These are phyloP conservation scores for Psilopogon haemacephalus DNA, from an alignment of 2,113 vertebrate genomes.

Conservation along the genomic window DNA sequence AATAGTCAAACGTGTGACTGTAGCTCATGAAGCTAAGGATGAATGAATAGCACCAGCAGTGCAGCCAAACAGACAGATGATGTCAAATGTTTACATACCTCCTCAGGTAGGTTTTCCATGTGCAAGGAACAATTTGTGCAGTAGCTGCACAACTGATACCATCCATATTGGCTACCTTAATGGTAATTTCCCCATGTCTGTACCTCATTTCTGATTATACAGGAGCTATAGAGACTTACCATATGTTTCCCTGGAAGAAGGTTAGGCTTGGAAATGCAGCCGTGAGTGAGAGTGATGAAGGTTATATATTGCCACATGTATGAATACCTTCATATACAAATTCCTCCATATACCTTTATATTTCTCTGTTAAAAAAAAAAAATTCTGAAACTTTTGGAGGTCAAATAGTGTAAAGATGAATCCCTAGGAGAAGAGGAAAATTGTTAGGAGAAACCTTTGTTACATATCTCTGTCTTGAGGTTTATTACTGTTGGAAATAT, in stretches of 20 bases:
- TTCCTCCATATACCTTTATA: background rate
- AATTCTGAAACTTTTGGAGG: background rate
- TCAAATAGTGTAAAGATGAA: background rate
- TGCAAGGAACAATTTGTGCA: background rate
- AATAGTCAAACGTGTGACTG: background rate
- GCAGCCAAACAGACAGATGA: background rate
- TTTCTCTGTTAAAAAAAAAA: background rate
- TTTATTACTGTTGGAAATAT: background rate
- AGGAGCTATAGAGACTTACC: background rate
- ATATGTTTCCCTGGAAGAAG: background rate
- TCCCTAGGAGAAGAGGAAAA: background rate
- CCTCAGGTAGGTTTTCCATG: background rate
- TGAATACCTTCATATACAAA: background rate
- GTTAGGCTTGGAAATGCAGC: background rate
- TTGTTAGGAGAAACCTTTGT: background rate
- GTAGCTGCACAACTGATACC: background rate
- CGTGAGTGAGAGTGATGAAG: background rate
- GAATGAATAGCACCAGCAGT: background rate
- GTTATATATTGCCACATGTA: background rate
- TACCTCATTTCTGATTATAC: background rate
- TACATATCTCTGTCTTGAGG: background rate
- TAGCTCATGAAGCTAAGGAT: fast-evolving
- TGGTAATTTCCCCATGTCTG: background rate
- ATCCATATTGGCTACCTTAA: background rate
- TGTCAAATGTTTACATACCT: background rate